Percentiles rank a stretch among this genome's conserved stretches.
These are phyloP conservation scores for Kryptopterus vitreolus DNA, from an alignment of 2,797 vertebrate species.

Conservation along the genomic window DNA sequence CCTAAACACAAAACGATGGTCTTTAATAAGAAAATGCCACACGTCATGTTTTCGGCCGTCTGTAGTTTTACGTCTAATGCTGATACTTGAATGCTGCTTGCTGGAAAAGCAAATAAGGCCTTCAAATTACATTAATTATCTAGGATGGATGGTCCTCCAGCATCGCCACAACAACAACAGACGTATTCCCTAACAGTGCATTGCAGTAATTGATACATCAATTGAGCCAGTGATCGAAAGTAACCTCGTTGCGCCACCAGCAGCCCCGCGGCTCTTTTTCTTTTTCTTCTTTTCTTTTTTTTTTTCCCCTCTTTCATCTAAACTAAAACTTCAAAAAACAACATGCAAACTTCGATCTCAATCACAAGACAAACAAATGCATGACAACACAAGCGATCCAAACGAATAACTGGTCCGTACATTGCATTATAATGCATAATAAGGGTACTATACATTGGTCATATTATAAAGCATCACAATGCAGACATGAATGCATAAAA, in stretches of 20 bases:
- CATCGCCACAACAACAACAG: neutral
- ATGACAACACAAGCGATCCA: neutral
- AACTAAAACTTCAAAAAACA: neutral
- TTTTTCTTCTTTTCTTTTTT: no score
- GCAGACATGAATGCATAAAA: no score
- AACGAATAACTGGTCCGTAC: neutral
- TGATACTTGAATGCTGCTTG: neutral
- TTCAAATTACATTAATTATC: slow-evolving; percentile 18
- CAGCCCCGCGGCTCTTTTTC: neutral
- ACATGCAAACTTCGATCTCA: neutral
- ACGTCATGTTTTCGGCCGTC: neutral
- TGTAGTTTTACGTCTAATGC: neutral
- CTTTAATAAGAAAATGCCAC: neutral
- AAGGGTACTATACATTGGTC: no score
- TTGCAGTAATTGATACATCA: slow-evolving; percentile 11
- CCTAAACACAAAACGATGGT: neutral
- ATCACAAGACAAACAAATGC: slow-evolving; percentile 4
- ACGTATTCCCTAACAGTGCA: neutral
- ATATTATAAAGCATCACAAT: no score
- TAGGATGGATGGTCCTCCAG: neutral
- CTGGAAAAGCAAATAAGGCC: neutral
- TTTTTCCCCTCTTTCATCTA: no score
- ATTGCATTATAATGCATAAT: no score
- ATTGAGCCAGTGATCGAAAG: slow-evolving; percentile 1
- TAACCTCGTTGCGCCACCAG: slow-evolving; percentile 18